Base-by-base conservation (phyloP, 53 echinoderm and acorn worm genomes). In the Pentamera pediparva region DNA sequence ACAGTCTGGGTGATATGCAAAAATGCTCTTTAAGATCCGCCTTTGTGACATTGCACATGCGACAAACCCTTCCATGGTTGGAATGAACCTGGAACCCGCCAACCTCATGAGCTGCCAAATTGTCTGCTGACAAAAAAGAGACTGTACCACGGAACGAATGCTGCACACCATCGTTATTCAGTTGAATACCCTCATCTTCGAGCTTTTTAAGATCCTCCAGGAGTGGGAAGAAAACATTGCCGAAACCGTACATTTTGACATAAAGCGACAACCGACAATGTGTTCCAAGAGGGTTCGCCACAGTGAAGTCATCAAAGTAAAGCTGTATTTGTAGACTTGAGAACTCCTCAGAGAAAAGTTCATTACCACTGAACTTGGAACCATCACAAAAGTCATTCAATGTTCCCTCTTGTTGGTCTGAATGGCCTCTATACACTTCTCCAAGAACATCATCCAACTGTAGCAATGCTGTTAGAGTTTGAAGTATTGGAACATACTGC, bases 71-170 rank as follows among this genome's bases (percentile, higher is more conserved):
- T 0, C 58, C 75, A 36, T 39, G 29, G 39, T 75, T 37, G 11
- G 62, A 76, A 76, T 62, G 45, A 2, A 61, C 77, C 20, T 76
- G 62, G 27, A 76, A 76, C 2, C 62, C 77, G 1, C 77, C 77
- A 7, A 76, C 48, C 18, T 61, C 61, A 62, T 76, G 77, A 2
- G 77, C 77, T 47, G 55, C 77, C 32, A 61, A 47, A 9, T 76
- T 76, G 45, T 76, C 62, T 8, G 77, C 77, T 22, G 62, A 25
- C 18, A 76, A 43, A 40, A 76, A 61, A 3, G 62, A 76, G 6
- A 62, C 61, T 17, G 77, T 62, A 35, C 77, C 77, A 37, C 43
- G 31, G 17, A 76, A 6, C 0, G 62, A 45, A 33, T 37, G 36
- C 50, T 76, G 9, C 6, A 38, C 6, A 15, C 33, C 77, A 47